Base-by-base conservation (phyloP, 2,797 vertebrate genomes). In the Notamacropus eugenii region DNA sequence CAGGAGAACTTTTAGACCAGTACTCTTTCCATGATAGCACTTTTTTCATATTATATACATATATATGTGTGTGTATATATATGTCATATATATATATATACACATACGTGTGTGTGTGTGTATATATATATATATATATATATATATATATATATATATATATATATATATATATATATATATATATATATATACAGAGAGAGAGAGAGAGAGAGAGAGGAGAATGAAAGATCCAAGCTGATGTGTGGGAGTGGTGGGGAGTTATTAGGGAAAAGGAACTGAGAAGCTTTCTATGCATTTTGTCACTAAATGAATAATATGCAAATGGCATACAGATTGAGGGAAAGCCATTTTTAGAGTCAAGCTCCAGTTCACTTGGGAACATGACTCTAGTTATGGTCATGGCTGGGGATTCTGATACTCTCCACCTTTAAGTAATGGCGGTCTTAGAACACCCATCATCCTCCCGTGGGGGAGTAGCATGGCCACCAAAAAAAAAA, bases 321-420 rank as follows among this genome's bases (percentile, higher is more conserved):
- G 91, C 93, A 92, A 93, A 40, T 95, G 91, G 14, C 94, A 94
- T 97, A 91, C 34, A 96, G 90, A 91, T 94, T 96, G 24, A 95
- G 95, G 5, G 93, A 58, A 27, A 92, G 4, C 92, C 54, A 91
- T 95, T 92, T 92, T 94, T 97, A 90, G 52, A 93, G 58, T 93
- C 54, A 94, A 90, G 55, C 29, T 93, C 90, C 52, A 11, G 46
- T 90, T 96, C 93, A 27, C 93, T 94, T 40, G 90, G 31, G 93
- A 95, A 40, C 57, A 90, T 50, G 74, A 46, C 59, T 67, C n/a
- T 82, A 34, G 19, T 90, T 50, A 50, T 55, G 96, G 59, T 56
- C 87, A 52, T 19, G 22, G 54, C 67, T 91, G 62, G 94, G 95
- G 55, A 92, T 82, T 90, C 57, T 94, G 40, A 62, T 91, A 52